Evolutionary conservation across 2,888 invertebrate species (phyloP).

Genomic region (Cancer borealis): DNA sequence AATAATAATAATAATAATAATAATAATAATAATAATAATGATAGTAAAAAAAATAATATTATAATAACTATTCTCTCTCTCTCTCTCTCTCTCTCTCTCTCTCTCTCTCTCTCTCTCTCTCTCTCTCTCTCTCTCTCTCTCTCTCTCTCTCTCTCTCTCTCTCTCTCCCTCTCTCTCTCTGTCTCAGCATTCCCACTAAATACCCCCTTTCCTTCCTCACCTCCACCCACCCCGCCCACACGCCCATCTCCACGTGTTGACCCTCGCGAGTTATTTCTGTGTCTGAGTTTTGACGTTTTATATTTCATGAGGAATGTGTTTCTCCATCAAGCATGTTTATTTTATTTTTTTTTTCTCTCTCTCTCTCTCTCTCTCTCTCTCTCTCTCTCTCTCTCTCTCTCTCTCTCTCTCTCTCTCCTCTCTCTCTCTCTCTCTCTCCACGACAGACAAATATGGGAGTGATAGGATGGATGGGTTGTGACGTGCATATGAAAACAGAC

Average conservation of each 20-base stretch:
- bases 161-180: background rate
- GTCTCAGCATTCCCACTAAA: too few species aligned
- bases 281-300: background rate
- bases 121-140: slow-evolving; percentile 20
- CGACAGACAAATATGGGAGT: too few species aligned
- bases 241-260: background rate
- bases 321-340: background rate
- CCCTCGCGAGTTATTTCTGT: slow-evolving; percentile 12
- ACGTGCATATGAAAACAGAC: background rate
- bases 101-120: slow-evolving; percentile 11
- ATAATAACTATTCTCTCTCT: background rate
- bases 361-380: background rate
- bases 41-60: background rate
- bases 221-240: background rate
- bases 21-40: background rate
- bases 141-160: background rate
- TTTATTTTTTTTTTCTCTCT: too few species aligned
- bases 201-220: background rate
- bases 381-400: background rate
- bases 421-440: background rate
- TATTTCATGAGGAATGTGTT: slow-evolving; percentile 20
- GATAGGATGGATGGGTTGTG: background rate
- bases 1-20: background rate
- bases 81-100: background rate
- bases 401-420: background rate